A percentile compares a stretch with the other conserved stretches of the same genome.
Conservation (phyloP, 2,888 invertebrate species). For the Pardosa pseudoannulata region DNA sequence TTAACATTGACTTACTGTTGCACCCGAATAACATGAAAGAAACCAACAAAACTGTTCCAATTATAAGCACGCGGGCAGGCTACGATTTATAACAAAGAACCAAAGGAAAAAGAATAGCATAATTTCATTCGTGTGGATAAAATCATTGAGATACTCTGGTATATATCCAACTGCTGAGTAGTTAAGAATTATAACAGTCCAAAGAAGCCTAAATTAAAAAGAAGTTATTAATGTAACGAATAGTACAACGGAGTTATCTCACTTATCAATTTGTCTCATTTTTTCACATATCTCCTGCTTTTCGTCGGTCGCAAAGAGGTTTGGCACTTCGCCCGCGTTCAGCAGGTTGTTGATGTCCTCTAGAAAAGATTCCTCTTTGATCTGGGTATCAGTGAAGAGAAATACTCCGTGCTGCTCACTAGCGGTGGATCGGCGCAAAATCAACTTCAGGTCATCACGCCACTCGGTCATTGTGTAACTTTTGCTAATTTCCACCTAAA, state of each 20-base stretch:
- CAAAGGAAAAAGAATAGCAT: no score
- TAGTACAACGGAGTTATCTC: slow-evolving; percentile 76
- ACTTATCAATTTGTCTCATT: slow-evolving; percentile 91
- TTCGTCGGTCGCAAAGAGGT: slow-evolving; percentile 90
- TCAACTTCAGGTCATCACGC: slow-evolving; percentile 92
- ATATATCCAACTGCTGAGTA: no score
- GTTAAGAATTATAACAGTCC: no score
- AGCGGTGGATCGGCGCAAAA: slow-evolving; percentile 87
- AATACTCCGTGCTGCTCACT: slow-evolving; percentile 92
- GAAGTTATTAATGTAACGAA: no score
- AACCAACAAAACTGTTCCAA: no score
- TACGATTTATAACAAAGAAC: no score
- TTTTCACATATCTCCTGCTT: slow-evolving; percentile 93
- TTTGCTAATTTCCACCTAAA: slow-evolving; percentile 89
- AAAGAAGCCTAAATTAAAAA: neutral
- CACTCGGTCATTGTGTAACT: slow-evolving; percentile 90
- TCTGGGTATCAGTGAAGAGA: slow-evolving; percentile 93
- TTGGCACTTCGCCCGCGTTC: slow-evolving; percentile 95
- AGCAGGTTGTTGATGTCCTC: slow-evolving; percentile 95
- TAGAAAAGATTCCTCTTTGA: slow-evolving; percentile 93
- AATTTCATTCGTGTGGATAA: no score
- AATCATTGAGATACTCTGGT: no score
- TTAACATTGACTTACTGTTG: no score
- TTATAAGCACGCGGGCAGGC: no score
- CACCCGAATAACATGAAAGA: no score